Base-by-base conservation (phyloP, 2,888 invertebrate genomes). In the Temnothorax ravouxi region DNA sequence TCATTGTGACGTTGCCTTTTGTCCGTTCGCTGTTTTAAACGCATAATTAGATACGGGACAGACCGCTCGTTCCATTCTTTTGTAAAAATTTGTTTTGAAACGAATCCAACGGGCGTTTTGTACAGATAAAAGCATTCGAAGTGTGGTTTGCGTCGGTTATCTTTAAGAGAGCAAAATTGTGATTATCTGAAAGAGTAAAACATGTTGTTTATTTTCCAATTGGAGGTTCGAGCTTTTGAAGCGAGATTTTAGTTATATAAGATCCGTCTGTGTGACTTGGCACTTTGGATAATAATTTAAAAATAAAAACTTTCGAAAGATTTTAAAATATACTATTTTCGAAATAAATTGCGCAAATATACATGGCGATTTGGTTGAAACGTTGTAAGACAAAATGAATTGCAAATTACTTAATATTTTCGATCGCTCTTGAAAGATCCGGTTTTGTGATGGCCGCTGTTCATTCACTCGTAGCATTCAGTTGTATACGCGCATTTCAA, bases 1-100 rank as follows among this genome's bases (percentile, higher is more conserved):
- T 71, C 38, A 72, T 72, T 79, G 56, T 79, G 72, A 59, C 74
- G 79, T 74, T 21, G 59, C 47, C 59, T 72, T 72, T 72, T 44
- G 74, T 44, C 29, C 9, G 38, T 59, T 47, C 25, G 47, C 21
- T 59, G 9, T 79, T 72, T 72, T 18, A 21, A 71, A 25, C 21
- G 69, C 29, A 67, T 29, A 69, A 41, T 75, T 64, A 29, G 29
- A 29, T 29, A 11, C 34, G 34, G 15, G 4, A 34, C 15, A 18
- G n/a, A 15, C 4, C 34, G 25, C 21, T 5, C 59, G 15, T 44
- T 47, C 18, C 38, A 50, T 41, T 77, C 18, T 47, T 52, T 52
- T 13, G n/a, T 6, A 79, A 79, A 56, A 66, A 47, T 67, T 44
- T 18, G 13, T 59, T 69, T 72, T 44, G n/a, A 64, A 64, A 21